Conservation (phyloP, 2,888 invertebrate genomes). For the Osmoderma eremita region DNA sequence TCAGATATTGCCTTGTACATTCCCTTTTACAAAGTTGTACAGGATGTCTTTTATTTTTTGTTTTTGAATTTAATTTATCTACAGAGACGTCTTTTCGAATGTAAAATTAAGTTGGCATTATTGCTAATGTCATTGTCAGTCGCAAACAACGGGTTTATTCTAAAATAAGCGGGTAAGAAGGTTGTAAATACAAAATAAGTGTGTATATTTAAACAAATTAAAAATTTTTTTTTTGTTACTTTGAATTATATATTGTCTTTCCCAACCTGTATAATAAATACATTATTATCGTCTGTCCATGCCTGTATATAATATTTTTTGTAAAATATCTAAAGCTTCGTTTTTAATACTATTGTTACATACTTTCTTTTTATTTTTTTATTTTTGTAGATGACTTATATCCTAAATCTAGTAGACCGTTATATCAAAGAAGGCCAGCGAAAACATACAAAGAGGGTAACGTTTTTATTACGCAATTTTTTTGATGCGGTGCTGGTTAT, state of each 20-base stretch:
- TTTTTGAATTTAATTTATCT: conserved; percentile 1
- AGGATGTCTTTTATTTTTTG: conserved; percentile 5
- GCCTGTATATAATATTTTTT: too few relatives aligned
- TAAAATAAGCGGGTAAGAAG: too few relatives aligned
- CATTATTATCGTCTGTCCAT: too few relatives aligned
- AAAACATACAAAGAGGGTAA: conserved; percentile 69
- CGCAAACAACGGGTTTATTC: too few relatives aligned
- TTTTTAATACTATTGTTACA: background rate
- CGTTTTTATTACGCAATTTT: conserved; percentile 11
- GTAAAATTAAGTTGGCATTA: too few relatives aligned
- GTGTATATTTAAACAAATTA: too few relatives aligned
- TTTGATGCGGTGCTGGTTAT: conserved; percentile 6
- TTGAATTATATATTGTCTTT: too few relatives aligned
- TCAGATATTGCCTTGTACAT: conserved; percentile 9
- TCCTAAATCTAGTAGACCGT: conserved; percentile 64
- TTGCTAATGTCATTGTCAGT: too few relatives aligned
- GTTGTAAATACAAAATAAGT: too few relatives aligned
- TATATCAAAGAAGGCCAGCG: conserved; percentile 65
- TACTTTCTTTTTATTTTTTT: conserved; percentile 43
- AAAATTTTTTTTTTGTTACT: too few relatives aligned
- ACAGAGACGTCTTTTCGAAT: too few relatives aligned
- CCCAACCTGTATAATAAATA: too few relatives aligned
- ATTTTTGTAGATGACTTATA: conserved; percentile 66
- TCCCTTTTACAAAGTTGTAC: conserved; percentile 28
- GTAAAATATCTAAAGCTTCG: background rate